A percentile compares a stretch with the other conserved stretches of the same genome.
phyloP scores from a whole-genome alignment of 2,113 vertebrate species.

The Calyptomena viridis region DNA sequence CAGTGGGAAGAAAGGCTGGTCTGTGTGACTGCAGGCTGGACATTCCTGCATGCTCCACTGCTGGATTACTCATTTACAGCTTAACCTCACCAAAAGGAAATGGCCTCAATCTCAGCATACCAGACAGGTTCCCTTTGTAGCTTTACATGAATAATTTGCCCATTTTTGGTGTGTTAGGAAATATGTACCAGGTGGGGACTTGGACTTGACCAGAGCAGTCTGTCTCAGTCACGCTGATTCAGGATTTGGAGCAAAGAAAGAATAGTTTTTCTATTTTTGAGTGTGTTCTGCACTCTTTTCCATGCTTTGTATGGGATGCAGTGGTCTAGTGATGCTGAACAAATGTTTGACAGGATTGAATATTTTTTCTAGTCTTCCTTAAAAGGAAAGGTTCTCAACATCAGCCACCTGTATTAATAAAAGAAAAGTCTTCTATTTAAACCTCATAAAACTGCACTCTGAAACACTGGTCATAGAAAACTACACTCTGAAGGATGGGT shows the following conservation, averaged over 20 bases:
- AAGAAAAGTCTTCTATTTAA: neutral
- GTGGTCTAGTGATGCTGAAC: neutral
- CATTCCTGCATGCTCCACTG: neutral
- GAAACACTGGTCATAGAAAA: neutral
- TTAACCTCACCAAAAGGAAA: neutral
- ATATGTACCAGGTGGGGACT: neutral
- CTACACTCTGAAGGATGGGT: neutral
- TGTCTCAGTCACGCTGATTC: neutral
- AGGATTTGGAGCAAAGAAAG: neutral
- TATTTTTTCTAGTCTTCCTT: neutral
- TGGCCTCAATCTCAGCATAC: neutral
- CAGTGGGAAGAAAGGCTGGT: neutral
- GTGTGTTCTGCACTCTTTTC: neutral
- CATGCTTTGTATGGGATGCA: neutral
- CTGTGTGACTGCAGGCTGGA: neutral
- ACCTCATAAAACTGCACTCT: neutral
- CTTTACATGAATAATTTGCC: neutral
- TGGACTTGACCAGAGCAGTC: neutral
- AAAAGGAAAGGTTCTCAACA: neutral
- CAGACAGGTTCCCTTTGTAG: neutral
- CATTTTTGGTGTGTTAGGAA: neutral
- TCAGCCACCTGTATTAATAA: neutral
- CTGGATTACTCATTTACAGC: conserved; percentile 45
- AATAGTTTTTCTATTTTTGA: neutral
- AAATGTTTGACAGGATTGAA: neutral